A percentile compares a stretch with the other conserved stretches of the same genome.
Conservation (phyloP, 2,888 invertebrate genomes). For the Barypeithes pellucidus region DNA sequence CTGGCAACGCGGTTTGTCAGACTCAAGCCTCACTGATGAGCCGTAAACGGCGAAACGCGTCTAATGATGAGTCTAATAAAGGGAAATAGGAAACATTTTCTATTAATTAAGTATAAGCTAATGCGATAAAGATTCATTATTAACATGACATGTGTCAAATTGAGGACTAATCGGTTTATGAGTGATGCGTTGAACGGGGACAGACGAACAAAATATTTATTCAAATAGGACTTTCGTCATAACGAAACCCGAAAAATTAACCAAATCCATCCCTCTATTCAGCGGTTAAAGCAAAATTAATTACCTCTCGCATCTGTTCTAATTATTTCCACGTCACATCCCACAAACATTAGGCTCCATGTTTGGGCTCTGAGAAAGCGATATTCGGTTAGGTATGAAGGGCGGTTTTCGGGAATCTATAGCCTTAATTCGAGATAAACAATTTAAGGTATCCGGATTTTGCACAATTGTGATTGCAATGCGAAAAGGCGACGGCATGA, state of each 20-base stretch:
- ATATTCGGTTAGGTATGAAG: constrained; percentile 20
- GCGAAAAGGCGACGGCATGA: neutral
- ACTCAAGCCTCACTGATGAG: no score
- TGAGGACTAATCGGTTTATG: no score
- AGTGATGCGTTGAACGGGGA: no score
- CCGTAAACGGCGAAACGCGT: no score
- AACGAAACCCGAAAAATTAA: neutral
- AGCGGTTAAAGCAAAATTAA: constrained; percentile 23
- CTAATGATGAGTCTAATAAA: no score
- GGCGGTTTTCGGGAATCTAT: constrained; percentile 12
- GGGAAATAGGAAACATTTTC: no score
- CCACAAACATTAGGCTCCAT: constrained; percentile 12
- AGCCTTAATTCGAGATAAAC: constrained; percentile 14
- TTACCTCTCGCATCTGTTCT: constrained; percentile 21
- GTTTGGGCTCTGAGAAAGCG: constrained; percentile 11
- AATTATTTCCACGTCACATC: constrained; percentile 27
- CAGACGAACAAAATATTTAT: no score
- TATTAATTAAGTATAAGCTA: no score
- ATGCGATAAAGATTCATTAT: no score
- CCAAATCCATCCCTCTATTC: neutral
- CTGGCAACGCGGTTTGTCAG: no score
- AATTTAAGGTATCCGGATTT: constrained; percentile 14
- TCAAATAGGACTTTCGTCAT: no score
- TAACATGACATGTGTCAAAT: no score
- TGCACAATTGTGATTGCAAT: neutral